Base-by-base conservation (phyloP, 2,888 invertebrate species). In the Oeneis ivallda region DNA sequence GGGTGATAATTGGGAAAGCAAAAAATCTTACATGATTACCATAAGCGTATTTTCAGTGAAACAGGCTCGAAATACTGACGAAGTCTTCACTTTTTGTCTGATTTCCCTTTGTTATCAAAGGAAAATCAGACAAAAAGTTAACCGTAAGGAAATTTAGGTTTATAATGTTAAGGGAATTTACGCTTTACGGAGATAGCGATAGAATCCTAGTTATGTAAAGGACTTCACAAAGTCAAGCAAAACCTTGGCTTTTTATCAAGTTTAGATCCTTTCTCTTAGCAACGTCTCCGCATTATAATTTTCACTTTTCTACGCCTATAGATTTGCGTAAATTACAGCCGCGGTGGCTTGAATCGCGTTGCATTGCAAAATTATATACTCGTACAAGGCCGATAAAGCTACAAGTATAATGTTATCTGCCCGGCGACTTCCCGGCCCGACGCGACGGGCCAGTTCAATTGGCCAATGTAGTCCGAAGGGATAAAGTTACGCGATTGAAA, bases 121-220 rank as follows among this genome's bases (percentile, higher is more conserved):
- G 50, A 45, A 58, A 62, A 62, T 62, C 66, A 66, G 52, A 59
- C 56, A 63, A 66, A 66, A 66, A 62, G 45, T 45, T 58, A 62
- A 63, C 62, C 41, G 39, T 15, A 19, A 56, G 56, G 56, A 56
- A 56, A 56, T 41, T 56, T 17, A 39, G 17, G 11, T 17, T 41
- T 41, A 7, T 10, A 19, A 26, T 41, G 41, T 19, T 39, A 39
- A 10, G 1, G 11, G 10, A 54, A 37, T 54, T 6, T 37, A 17
- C 15, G 11, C 54, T 37, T 54, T 54, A 39, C 1, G 0, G 0
- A 10, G 11, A 5, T 54, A 15, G 2, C 0, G 6, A 37, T 11
- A 56, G 13, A 41, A 39, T 2, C 19, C 11, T 8, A 56, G 8
- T 41, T 41, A 11, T 39, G 17, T 7, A 26, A 15, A 19, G 7